Evolutionary conservation across 1,140 invertebrate genomes (phyloP), one percentile per base, ranked within the genome.

Genomic region (Rhyzopertha dominica): DNA sequence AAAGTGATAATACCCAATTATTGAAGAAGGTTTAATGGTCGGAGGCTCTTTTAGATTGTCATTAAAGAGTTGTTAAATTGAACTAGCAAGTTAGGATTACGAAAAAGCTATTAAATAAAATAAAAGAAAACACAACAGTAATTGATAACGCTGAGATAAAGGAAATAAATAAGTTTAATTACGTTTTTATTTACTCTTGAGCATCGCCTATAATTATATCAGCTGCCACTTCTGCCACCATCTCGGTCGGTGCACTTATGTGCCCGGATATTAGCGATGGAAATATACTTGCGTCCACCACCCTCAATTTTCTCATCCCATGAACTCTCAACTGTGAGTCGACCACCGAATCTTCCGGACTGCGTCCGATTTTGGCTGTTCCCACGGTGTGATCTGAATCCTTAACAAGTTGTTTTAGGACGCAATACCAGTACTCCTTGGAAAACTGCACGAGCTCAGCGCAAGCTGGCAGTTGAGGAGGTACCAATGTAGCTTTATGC

Each of bases 181-280:
- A n/a, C n/a, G n/a, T n/a, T n/a, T n/a, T n/a, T n/a, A n/a, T n/a
- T n/a, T n/a, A n/a, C n/a, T n/a, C n/a, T n/a, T n/a, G n/a, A n/a
- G n/a, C n/a, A n/a, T 54, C 9, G 26, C 68, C 62, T 51, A 79
- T 82, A 16, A 93, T 85, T 60, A 91, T 72, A 62, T 90, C 83
- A 0, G 87, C 78, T 0, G 75, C 84, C 58, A 87, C 87, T 64
- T 94, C 90, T 0, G 76, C 90, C 30, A 93, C 84, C 88, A 93
- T 92, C 25, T 78, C 75, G 8, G 81, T 77, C 1, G 79, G 76
- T 0, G 82, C 82, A 45, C 81, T 85, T 0, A 32, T 69, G 45
- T 74, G 69, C n/a, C 76, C 72, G n/a, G 42, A 29, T 10, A 50
- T 14, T 2, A 28, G 24, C 3, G 38, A 17, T 24, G 56, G 56